These are phyloP conservation scores for Enteromius trimaculatus DNA, from an alignment of 2,797 vertebrate genomes.

Conservation along the genomic window DNA sequence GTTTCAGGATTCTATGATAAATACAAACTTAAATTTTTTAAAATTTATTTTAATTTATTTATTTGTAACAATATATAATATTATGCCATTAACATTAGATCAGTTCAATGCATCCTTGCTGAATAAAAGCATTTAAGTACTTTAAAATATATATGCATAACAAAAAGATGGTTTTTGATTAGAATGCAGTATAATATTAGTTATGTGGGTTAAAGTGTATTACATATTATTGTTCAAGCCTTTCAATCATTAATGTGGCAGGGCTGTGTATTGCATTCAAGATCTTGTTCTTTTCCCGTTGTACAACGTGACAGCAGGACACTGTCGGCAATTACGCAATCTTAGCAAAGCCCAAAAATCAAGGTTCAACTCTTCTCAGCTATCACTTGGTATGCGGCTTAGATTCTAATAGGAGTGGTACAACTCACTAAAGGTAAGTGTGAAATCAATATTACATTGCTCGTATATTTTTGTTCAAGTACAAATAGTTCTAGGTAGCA, in stretches of 20 bases:
- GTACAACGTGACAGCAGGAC: slow-evolving; percentile 62
- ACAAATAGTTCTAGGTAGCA: not conserved
- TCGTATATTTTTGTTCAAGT: slow-evolving; percentile 15
- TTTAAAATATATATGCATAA: not conserved
- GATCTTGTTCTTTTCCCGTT: slow-evolving; percentile 38
- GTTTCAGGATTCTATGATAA: not conserved
- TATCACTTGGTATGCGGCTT: slow-evolving; percentile 49
- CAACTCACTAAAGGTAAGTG: slow-evolving; percentile 70
- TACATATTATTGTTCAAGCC: slow-evolving; percentile 16
- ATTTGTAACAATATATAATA: not conserved
- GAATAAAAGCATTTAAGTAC: not conserved
- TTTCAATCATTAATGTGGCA: slow-evolving; percentile 76
- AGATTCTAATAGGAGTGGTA: slow-evolving; percentile 57
- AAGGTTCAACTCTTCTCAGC: slow-evolving; percentile 73
- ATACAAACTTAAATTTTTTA: not conserved
- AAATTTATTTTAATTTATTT: not conserved
- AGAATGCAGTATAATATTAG: not conserved
- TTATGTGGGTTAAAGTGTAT: not conserved
- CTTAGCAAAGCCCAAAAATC: slow-evolving; percentile 62
- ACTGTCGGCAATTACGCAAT: slow-evolving; percentile 64
- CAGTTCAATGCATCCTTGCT: not conserved
- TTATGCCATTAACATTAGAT: not conserved
- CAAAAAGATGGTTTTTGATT: not conserved
- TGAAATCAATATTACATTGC: slow-evolving; percentile 13
- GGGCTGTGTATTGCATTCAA: not conserved